phyloP scores from a whole-genome alignment of 2,113 vertebrate species.

The Tragulus kanchil region DNA sequence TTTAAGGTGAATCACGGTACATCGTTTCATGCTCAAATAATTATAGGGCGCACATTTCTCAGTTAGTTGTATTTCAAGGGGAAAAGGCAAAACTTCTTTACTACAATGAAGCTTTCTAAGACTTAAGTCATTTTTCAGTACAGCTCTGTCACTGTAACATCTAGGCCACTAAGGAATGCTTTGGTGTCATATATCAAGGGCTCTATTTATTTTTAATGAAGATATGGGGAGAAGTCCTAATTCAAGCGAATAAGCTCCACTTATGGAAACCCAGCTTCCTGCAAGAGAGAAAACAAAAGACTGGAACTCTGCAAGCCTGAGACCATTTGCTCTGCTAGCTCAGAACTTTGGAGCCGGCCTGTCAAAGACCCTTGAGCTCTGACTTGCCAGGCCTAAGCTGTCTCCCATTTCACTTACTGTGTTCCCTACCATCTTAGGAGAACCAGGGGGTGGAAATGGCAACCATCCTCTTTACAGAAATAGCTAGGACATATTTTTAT shows the following conservation, averaged over 20 bases:
- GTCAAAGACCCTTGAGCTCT: neutral
- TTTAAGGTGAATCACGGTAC: neutral
- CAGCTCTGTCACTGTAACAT: neutral
- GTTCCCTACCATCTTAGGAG: neutral
- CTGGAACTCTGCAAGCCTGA: neutral
- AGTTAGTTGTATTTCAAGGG: neutral
- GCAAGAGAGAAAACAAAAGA: neutral
- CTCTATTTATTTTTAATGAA: conserved; percentile 54
- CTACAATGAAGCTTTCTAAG: neutral
- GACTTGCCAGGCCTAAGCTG: neutral
- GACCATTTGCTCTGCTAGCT: neutral
- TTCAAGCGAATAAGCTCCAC: neutral
- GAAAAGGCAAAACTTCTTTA: neutral
- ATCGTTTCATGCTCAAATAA: neutral
- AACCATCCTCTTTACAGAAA: neutral
- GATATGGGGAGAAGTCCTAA: conserved; percentile 29
- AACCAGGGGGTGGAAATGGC: neutral
- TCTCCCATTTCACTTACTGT: neutral
- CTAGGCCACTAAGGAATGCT: neutral
- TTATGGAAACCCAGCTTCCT: neutral
- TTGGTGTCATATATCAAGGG: neutral
- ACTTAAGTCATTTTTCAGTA: conserved; percentile 10
- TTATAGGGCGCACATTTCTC: neutral
- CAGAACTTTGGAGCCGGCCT: neutral
- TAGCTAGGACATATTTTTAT: neutral